Conservation (phyloP, 2,113 vertebrate genomes). For the Alexandromys fortis region DNA sequence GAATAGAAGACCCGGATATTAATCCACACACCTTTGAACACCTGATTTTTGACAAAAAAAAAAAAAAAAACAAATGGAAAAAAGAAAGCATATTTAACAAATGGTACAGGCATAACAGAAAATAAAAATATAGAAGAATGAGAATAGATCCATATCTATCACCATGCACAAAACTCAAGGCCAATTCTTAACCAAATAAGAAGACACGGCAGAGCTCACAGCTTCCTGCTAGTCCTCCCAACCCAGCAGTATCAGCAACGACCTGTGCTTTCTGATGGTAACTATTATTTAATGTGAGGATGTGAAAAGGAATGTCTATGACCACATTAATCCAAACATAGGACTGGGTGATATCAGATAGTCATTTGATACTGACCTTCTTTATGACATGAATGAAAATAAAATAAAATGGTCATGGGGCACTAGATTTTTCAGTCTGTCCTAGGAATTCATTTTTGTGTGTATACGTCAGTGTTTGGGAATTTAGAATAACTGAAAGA, state of each 20-base stretch:
- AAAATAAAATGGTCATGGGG: not conserved
- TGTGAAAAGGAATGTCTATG: not conserved
- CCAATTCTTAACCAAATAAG: conserved; percentile 27
- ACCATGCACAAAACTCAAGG: no score
- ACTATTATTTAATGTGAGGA: conserved; percentile 28
- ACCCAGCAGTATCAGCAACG: not conserved
- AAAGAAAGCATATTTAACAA: no score
- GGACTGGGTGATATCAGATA: not conserved
- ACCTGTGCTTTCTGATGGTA: not conserved
- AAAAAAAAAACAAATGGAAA: no score
- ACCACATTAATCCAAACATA: not conserved
- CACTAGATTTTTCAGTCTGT: not conserved
- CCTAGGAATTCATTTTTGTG: not conserved
- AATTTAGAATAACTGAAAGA: not conserved
- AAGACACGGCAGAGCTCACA: not conserved
- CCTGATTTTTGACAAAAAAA: no score
- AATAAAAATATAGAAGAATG: no score
- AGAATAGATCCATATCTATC: no score
- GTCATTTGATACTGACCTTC: not conserved
- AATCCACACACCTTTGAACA: no score
- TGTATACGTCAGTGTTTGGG: not conserved
- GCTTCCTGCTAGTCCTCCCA: conserved; percentile 17
- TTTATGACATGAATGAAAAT: not conserved
- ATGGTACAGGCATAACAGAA: no score
- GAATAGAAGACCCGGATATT: no score